Conservation (phyloP, 2,888 invertebrate species). For the Acrobasis suavella region DNA sequence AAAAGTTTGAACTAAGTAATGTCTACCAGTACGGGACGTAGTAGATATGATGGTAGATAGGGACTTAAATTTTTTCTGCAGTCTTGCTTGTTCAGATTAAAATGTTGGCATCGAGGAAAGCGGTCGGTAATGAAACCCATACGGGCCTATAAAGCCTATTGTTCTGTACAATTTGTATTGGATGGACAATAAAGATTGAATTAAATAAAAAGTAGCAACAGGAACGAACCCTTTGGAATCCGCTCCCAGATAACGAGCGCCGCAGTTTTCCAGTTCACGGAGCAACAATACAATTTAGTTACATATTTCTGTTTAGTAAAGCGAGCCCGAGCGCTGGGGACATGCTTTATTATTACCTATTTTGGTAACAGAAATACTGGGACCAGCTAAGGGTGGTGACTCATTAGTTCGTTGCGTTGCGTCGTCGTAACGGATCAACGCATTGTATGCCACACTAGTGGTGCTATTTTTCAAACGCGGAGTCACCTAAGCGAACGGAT, state of each 20-base stretch:
- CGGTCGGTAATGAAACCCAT: constrained; percentile 65
- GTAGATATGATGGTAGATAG: no score
- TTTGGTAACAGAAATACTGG: neutral
- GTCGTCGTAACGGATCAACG: no score
- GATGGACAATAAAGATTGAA: neutral
- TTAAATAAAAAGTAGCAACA: neutral
- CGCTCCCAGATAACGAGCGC: constrained; percentile 37
- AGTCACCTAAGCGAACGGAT: no score
- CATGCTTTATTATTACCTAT: constrained; percentile 11
- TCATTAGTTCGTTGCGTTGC: no score
- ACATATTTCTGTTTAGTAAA: constrained; percentile 58
- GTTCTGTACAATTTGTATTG: no score
- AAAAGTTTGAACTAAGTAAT: no score
- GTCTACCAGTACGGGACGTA: no score
- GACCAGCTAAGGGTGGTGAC: no score
- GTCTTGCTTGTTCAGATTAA: constrained; percentile 62
- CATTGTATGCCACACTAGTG: no score
- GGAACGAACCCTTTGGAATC: constrained; percentile 31
- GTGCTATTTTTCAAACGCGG: no score
- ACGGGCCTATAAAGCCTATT: constrained; percentile 47
- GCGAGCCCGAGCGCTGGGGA: constrained; percentile 14
- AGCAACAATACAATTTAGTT: constrained; percentile 60
- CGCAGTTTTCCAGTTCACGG: constrained; percentile 59
- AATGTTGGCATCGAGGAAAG: constrained; percentile 61
- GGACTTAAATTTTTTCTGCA: no score